These are phyloP conservation scores for Phallusia fumigata DNA, from an alignment of 23 tunicate genomes.

Conservation along the genomic window DNA sequence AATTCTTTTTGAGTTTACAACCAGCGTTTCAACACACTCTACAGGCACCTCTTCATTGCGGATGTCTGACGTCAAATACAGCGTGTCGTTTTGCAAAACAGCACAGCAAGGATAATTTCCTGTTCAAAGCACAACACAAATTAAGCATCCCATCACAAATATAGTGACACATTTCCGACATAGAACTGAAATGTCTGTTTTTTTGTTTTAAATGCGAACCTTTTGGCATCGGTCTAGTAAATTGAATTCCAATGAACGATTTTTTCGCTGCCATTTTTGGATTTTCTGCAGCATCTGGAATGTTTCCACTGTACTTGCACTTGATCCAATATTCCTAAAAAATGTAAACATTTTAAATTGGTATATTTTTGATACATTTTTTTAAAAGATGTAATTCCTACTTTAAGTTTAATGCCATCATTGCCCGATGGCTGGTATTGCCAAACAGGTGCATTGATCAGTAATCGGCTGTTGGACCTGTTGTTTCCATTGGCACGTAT, in stretches of 20 bases:
- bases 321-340: constrained; percentile 96
- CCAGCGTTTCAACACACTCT: constrained; percentile 74
- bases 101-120: constrained; percentile 93
- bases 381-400: background rate
- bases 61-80: constrained; percentile 82
- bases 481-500: constrained; percentile 83
- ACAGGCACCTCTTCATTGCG: constrained; percentile 85
- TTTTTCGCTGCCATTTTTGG: constrained; percentile 76
- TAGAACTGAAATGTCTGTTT: background rate
- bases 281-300: constrained; percentile 67
- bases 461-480: constrained; percentile 43
- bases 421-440: constrained; percentile 79
- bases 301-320: constrained; percentile 73
- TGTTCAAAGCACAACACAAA: constrained; percentile 4
- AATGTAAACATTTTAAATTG: background rate
- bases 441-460: constrained; percentile 81
- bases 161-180: constrained; percentile 9
- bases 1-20: constrained; percentile 85
- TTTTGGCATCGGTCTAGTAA: constrained; percentile 76
- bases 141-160: background rate
- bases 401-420: constrained; percentile 92
- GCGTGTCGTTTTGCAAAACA: constrained; percentile 79
- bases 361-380: background rate
- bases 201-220: constrained; percentile 38
- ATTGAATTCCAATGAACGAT: constrained; percentile 73